A percentile compares a stretch with the other conserved stretches of the same genome.
These are phyloP conservation scores for Rhynchomys soricoides DNA, from an alignment of 2,113 vertebrate genomes.

Conservation along the genomic window DNA sequence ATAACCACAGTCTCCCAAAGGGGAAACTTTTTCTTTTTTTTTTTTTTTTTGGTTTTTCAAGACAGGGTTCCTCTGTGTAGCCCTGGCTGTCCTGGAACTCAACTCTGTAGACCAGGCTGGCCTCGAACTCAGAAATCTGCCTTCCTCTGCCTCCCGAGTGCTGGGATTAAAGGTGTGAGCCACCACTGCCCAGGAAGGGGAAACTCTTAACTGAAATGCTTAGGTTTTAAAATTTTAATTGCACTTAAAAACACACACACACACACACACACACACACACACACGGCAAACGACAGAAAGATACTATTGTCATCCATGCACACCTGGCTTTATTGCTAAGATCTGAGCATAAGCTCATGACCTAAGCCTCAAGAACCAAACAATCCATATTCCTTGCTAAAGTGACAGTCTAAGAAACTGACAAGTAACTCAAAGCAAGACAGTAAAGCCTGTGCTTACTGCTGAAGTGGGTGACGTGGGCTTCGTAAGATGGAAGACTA, in stretches of 20 bases:
- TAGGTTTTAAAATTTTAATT: conserved; percentile 35
- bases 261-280: too few species aligned
- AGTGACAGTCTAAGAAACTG: neutral
- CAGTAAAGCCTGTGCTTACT: neutral
- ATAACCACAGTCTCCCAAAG: neutral
- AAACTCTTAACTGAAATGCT: conserved; percentile 29
- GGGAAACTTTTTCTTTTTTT: conserved; percentile 26
- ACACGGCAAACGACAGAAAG: neutral
- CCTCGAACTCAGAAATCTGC: too few species aligned
- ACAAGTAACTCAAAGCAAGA: neutral
- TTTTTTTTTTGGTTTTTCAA: too few species aligned
- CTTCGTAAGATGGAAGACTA: neutral
- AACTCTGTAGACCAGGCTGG: too few species aligned
- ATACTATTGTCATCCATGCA: neutral
- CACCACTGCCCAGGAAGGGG: too few species aligned
- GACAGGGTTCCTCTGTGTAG: too few species aligned
- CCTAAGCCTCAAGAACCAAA: neutral
- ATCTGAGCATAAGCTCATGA: neutral
- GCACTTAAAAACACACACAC: too few species aligned
- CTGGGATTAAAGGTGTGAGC: too few species aligned
- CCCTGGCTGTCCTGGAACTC: too few species aligned
- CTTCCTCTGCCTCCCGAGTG: too few species aligned
- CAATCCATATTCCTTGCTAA: neutral
- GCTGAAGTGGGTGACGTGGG: neutral
- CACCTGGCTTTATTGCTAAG: neutral